These are phyloP conservation scores for Cygnus olor DNA, from an alignment of 2,797 vertebrate species.

Conservation along the genomic window DNA sequence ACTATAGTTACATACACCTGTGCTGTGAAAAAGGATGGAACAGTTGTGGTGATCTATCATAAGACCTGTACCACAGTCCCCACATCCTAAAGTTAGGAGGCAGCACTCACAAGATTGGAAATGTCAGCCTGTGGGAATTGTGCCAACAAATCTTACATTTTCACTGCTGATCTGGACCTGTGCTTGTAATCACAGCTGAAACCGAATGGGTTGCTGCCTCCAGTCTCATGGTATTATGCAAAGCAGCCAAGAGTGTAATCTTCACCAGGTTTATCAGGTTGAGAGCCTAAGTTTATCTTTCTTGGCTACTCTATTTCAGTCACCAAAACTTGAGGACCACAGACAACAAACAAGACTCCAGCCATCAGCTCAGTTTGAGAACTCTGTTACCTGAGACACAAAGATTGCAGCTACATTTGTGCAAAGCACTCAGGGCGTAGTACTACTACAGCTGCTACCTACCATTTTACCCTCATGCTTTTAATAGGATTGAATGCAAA, in stretches of 20 bases:
- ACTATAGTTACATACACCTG: not conserved
- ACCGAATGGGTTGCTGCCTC: not conserved
- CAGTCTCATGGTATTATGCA: rapidly evolving
- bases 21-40: not conserved
- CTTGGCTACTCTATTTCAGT: not conserved
- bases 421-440: not conserved
- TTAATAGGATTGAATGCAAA: not conserved
- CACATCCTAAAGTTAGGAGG: not conserved
- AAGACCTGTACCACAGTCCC: not conserved
- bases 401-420: not conserved
- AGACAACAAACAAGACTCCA: not conserved
- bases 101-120: not conserved
- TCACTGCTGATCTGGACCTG: not conserved
- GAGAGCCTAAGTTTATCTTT: not conserved
- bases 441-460: not conserved
- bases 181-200: not conserved
- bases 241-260: not conserved
- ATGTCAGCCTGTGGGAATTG: not conserved
- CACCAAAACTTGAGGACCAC: not conserved
- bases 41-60: not conserved
- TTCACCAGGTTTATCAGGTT: not conserved
- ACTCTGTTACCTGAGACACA: not conserved
- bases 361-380: not conserved
- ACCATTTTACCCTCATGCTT: not conserved
- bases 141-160: not conserved